These are phyloP conservation scores for Phainopepla nitens DNA, from an alignment of 2,113 vertebrate species.

Conservation along the genomic window DNA sequence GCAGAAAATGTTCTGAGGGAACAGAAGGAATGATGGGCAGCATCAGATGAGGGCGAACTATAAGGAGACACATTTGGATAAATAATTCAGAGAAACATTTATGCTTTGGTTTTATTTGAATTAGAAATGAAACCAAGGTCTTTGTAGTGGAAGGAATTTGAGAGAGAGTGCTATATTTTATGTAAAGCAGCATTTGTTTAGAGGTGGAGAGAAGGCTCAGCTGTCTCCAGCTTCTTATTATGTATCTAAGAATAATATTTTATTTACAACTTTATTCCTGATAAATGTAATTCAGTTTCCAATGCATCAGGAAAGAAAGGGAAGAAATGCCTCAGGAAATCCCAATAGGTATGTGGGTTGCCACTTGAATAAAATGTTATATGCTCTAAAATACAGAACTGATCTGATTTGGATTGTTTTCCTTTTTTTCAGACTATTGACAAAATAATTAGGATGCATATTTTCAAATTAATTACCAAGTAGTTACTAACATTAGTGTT, in stretches of 20 bases:
- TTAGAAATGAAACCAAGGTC: background rate
- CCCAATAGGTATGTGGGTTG: background rate
- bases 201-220: background rate
- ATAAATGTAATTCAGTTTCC: background rate
- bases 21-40: background rate
- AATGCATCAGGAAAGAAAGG: background rate
- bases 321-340: background rate
- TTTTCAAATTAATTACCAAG: background rate
- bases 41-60: background rate
- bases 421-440: background rate
- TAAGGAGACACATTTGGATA: background rate
- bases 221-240: background rate
- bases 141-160: background rate
- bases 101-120: background rate
- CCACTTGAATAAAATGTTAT: background rate
- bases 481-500: background rate
- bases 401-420: background rate
- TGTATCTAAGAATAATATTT: background rate
- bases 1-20: background rate
- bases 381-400: background rate
- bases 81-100: background rate
- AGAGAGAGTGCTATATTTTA: background rate
- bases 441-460: background rate
- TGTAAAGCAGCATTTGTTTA: background rate
- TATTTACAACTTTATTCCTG: background rate